Evolutionary conservation across 2,888 invertebrate species (phyloP).

Genomic region (Gymnocheta viridis): DNA sequence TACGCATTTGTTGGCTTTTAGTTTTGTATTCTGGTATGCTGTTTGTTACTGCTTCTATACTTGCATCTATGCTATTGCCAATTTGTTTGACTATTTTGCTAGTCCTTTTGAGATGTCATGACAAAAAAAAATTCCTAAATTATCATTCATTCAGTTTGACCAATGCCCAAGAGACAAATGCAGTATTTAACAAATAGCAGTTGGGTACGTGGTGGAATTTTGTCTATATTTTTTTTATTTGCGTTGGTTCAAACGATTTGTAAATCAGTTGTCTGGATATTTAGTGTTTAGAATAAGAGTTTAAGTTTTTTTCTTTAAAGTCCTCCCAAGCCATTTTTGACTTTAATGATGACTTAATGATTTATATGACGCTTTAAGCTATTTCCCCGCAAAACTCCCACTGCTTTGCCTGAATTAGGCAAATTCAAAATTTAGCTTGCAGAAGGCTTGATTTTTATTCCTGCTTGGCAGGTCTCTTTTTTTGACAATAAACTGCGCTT

Average conservation of each 20-base stretch:
- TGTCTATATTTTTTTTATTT: no score
- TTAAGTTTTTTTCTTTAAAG: background rate
- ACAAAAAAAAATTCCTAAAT: constrained; percentile 19
- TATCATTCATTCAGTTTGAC: constrained; percentile 65
- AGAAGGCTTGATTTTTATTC: no score
- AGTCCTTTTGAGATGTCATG: constrained; percentile 53
- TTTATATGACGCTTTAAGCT: no score
- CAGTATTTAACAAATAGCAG: constrained; percentile 29
- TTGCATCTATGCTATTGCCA: constrained; percentile 60
- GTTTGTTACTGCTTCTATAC: constrained; percentile 35
- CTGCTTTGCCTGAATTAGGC: no score
- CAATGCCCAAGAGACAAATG: constrained; percentile 55
- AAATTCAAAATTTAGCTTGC: no score
- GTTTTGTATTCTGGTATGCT: constrained; percentile 50
- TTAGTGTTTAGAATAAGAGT: background rate
- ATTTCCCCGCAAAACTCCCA: no score
- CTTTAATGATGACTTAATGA: no score
- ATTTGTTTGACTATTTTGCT: constrained; percentile 63
- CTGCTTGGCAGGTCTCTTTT: no score
- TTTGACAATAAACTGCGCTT: no score
- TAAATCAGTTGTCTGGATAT: background rate
- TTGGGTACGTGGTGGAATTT: constrained; percentile 2
- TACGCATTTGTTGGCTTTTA: constrained; percentile 57
- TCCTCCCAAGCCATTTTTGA: no score
- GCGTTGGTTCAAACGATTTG: no score